phyloP scores from a whole-genome alignment of 2,888 invertebrate species.

The Pammene aurita region DNA sequence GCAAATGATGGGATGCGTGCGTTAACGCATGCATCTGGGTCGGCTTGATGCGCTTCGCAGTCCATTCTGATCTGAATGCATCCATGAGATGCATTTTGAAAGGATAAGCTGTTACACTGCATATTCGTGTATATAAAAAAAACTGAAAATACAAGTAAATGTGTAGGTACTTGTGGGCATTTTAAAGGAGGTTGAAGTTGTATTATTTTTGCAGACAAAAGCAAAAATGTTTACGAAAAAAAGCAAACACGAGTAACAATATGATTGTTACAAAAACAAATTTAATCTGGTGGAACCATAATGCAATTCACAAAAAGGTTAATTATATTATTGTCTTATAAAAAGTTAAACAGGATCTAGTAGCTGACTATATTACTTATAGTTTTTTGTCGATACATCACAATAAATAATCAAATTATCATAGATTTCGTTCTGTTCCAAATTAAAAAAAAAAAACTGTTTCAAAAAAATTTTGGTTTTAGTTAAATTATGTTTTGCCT shows the following conservation, averaged over 20 bases:
- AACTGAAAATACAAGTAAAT: no score
- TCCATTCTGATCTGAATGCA: slow-evolving; percentile 22
- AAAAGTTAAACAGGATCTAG: slow-evolving; percentile 2
- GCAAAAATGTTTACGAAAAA: no score
- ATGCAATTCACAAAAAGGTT: background rate
- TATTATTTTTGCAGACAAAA: no score
- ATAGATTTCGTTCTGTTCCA: no score
- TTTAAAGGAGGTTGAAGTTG: no score
- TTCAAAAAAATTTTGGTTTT: no score
- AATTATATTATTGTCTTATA: background rate
- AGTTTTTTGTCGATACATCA: background rate
- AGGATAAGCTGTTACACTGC: background rate
- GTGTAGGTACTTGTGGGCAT: no score
- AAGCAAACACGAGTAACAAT: no score
- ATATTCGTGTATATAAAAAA: no score
- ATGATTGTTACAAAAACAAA: background rate
- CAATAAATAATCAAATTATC: background rate
- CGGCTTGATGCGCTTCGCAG: slow-evolving; percentile 45
- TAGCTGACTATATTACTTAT: background rate
- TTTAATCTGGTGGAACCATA: background rate
- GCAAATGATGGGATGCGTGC: slow-evolving; percentile 32
- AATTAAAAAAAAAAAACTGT: no score
- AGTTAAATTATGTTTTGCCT: no score
- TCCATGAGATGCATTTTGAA: slow-evolving; percentile 16
- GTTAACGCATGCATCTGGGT: slow-evolving; percentile 58